Percentiles rank a stretch among this genome's conserved stretches.
Evolutionary conservation across 2,113 vertebrate species (phyloP).

Genomic region (Castor canadensis): DNA sequence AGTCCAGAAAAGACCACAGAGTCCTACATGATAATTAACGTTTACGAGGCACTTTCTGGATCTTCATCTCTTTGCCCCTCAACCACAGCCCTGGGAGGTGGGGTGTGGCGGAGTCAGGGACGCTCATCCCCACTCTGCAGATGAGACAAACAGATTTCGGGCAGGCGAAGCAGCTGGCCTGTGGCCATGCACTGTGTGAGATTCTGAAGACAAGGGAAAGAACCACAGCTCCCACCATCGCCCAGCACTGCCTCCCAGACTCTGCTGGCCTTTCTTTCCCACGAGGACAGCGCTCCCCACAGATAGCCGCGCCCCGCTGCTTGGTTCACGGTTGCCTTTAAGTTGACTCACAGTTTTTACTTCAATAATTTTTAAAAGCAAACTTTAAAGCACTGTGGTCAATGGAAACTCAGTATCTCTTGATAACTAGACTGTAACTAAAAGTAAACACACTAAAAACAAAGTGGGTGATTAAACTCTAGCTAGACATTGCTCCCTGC

Average conservation of each 20-base stretch:
- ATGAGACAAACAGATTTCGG: neutral
- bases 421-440: neutral
- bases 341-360: neutral
- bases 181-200: neutral
- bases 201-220: neutral
- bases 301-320: neutral
- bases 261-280: neutral
- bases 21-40: accelerated
- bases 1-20: neutral
- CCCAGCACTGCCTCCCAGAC: neutral
- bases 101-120: neutral
- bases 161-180: neutral
- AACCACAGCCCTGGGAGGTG: neutral
- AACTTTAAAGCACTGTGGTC: neutral
- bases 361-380: neutral
- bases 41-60: neutral
- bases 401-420: neutral
- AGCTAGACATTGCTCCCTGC: neutral
- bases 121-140: neutral
- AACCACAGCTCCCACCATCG: neutral
- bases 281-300: neutral
- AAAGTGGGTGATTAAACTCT: neutral
- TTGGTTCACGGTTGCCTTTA: too few species aligned
- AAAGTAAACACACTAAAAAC: neutral
- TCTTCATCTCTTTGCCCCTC: neutral